Conservation (phyloP, 2,113 vertebrate species). For the Tichodroma muraria region DNA sequence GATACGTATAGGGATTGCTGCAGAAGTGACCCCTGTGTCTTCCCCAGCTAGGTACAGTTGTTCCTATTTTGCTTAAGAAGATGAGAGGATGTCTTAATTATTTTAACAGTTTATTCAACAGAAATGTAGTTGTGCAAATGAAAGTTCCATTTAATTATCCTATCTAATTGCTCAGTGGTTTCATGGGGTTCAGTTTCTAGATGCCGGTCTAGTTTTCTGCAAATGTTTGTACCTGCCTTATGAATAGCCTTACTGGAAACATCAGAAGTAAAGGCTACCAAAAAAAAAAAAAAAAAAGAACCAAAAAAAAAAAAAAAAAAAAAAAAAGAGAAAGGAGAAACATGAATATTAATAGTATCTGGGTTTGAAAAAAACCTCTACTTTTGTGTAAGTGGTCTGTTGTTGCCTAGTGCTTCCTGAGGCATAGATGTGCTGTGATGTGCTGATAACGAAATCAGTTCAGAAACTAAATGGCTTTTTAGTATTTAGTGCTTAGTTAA, state of each 20-base stretch:
- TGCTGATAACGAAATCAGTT: not conserved
- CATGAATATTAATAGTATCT: not conserved
- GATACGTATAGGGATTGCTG: fast-evolving
- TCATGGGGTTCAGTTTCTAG: not conserved
- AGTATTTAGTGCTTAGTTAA: not conserved
- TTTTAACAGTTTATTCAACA: not conserved
- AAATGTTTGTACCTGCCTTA: not conserved
- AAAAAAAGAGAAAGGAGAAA: not conserved
- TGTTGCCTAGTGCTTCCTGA: not conserved
- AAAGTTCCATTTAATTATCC: not conserved
- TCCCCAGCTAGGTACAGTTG: not conserved
- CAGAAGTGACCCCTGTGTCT: fast-evolving
- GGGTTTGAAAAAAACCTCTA: not conserved
- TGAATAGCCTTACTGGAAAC: not conserved
- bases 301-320: fast-evolving
- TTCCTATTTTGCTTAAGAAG: not conserved
- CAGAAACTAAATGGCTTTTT: not conserved
- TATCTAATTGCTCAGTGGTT: not conserved
- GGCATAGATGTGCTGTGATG: not conserved
- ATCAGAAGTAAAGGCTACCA: not conserved
- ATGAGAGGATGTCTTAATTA: not conserved
- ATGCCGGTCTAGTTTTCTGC: not conserved
- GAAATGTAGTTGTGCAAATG: not conserved
- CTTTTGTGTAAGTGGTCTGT: not conserved
- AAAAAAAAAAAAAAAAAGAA: not conserved